Evolutionary conservation across 2,888 invertebrate genomes (phyloP).

Genomic region (Melieria picta): DNA sequence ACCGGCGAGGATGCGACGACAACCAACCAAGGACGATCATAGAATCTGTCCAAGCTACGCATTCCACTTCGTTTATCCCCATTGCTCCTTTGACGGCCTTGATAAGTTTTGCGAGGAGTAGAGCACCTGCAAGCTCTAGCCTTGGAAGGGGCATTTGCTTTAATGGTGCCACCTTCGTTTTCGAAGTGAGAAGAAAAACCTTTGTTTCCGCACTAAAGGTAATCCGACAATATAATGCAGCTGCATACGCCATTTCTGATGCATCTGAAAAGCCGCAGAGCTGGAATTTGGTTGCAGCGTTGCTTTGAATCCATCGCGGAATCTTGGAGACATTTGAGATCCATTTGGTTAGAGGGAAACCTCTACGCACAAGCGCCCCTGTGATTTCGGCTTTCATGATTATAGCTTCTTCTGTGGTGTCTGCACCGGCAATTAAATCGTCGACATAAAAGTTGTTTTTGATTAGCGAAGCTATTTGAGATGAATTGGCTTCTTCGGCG

Average conservation of each 20-base stretch:
- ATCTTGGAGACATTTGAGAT: not conserved
- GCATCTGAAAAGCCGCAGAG: slow-evolving; percentile 20
- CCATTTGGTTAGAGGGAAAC: too few species aligned
- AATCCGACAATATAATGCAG: slow-evolving; percentile 16
- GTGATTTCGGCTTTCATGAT: slow-evolving; percentile 4
- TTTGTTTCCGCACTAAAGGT: not conserved
- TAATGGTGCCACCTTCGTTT: not conserved
- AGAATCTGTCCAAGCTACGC: slow-evolving; percentile 22
- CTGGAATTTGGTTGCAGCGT: not conserved
- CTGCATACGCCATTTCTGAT: slow-evolving; percentile 10
- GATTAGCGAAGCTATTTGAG: slow-evolving; percentile 8
- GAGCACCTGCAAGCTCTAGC: not conserved
- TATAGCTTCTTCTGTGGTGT: slow-evolving; percentile 4
- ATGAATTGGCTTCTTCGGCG: slow-evolving; percentile 3
- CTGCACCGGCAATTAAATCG: slow-evolving; percentile 15
- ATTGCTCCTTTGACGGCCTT: not conserved
- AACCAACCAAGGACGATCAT: slow-evolving; percentile 23
- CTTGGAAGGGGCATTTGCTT: not conserved
- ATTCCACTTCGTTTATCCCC: not conserved
- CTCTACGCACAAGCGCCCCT: not conserved
- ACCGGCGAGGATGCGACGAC: slow-evolving; percentile 28
- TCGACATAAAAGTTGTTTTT: slow-evolving; percentile 20
- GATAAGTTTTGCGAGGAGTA: not conserved
- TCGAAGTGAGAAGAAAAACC: slow-evolving; percentile 17
- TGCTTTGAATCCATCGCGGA: slow-evolving; percentile 10